These are phyloP conservation scores for Cerastis rubricosa DNA, from an alignment of 2,888 invertebrate genomes.

Conservation along the genomic window DNA sequence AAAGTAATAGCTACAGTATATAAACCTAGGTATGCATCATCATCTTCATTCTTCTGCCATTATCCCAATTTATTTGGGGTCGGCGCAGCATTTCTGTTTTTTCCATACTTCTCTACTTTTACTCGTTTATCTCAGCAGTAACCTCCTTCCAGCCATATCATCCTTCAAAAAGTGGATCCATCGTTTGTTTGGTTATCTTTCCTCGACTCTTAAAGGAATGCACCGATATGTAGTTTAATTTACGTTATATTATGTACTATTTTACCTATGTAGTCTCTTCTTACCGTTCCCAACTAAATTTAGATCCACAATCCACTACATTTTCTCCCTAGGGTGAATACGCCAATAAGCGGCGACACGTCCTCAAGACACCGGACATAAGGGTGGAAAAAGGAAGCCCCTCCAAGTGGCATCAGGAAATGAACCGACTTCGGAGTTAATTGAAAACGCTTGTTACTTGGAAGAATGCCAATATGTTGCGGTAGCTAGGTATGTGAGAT, in stretches of 20 bases:
- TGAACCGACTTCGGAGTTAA: constrained; percentile 64
- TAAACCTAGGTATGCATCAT: too few relatives aligned
- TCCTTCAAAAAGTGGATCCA: too few relatives aligned
- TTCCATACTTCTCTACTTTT: too few relatives aligned
- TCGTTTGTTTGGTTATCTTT: too few relatives aligned
- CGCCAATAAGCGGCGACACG: constrained; percentile 43
- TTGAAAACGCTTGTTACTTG: constrained; percentile 65
- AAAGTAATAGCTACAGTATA: too few relatives aligned
- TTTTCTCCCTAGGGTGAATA: constrained; percentile 29
- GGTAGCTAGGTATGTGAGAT: constrained; percentile 18
- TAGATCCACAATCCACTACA: not conserved
- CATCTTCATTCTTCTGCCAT: too few relatives aligned
- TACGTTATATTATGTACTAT: not conserved
- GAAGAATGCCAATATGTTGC: constrained; percentile 52
- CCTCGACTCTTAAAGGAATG: too few relatives aligned
- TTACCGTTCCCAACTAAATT: not conserved
- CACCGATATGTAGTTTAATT: not conserved
- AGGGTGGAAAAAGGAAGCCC: constrained; percentile 62
- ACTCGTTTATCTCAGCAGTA: too few relatives aligned
- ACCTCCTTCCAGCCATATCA: too few relatives aligned
- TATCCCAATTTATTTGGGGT: too few relatives aligned
- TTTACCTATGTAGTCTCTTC: not conserved
- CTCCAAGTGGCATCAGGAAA: constrained; percentile 60
- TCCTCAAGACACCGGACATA: constrained; percentile 62
- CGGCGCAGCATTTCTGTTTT: too few relatives aligned